Evolutionary conservation across 2,888 invertebrate species (phyloP), one percentile per base, ranked within the genome.

Genomic region (Clusia tigrina): DNA sequence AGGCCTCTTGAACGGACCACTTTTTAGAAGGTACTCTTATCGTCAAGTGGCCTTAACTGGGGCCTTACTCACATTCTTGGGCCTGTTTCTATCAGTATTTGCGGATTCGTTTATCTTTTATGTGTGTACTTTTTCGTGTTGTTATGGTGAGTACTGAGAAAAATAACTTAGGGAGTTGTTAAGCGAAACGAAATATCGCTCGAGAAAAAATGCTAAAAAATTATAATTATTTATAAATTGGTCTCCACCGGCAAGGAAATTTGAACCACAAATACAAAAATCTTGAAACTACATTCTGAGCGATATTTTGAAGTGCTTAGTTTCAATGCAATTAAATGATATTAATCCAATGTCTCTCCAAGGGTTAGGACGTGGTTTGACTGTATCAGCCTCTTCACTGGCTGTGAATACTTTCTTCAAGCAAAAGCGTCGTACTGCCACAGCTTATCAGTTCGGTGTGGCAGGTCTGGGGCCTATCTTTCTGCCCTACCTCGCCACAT

Each of bases 391-490:
- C 2, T 90, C 89, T 71, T 88, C 90, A 12, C 79, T 91, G 67
- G 91, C 91, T 1, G 81, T 91, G 63, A 91, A 91, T 74, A 90
- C 91, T 2, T 92, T 89, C 78, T 92, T 91, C 85, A 89, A 88
- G 77, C 85, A 88, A 58, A 87, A 88, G 78, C 86, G 91, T 78
- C 86, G 91, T 76, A 83, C 90, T 46, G 92, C 91, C 0, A 90
- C 90, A 0, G 90, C 91, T 0, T 83, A 90, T 59, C 89, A 89
- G 68, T 90, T 90, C 87, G 89, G 90, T 0, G 87, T 89, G 0
- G 90, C 91, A 2, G 91, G 90, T 0, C 77, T 91, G 24, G 91
- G 91, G 0, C 91, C 91, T 1, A 90, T 91, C 46, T 74, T 91
- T 57, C 88, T 91, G 86, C 91, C 92, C 2, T 87, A 90, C 71